Conservation (phyloP, 2,797 vertebrate species). For the Gymnothorax javanicus region DNA sequence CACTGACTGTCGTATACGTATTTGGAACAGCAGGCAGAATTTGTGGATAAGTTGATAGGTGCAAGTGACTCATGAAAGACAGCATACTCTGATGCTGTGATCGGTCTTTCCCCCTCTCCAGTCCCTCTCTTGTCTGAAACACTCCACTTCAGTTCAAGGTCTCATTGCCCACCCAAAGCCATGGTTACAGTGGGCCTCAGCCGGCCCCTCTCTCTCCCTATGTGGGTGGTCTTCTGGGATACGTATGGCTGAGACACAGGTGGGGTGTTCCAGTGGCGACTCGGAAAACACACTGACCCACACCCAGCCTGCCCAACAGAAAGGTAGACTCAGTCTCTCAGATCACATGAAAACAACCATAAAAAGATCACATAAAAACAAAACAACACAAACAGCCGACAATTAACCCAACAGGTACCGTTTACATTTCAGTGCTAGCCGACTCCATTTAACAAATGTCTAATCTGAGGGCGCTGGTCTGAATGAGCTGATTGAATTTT, state of each 20-base stretch:
- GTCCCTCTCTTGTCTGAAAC: slow-evolving; percentile 74
- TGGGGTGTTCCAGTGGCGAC: slow-evolving; percentile 80
- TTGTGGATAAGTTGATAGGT: neutral
- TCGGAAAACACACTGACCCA: slow-evolving; percentile 71
- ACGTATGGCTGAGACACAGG: slow-evolving; percentile 77
- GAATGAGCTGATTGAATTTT: neutral
- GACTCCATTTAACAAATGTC: slow-evolving; percentile 8
- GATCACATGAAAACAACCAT: slow-evolving; percentile 41
- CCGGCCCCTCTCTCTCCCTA: slow-evolving; percentile 69
- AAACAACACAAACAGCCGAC: slow-evolving; percentile 44
- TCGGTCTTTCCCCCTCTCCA: slow-evolving; percentile 62
- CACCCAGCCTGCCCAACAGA: slow-evolving; percentile 56
- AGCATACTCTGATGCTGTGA: slow-evolving; percentile 52
- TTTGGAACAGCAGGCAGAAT: neutral
- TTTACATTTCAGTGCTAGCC: slow-evolving; percentile 48
- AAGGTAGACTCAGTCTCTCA: slow-evolving; percentile 69
- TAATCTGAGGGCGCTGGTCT: neutral
- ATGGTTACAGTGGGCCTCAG: slow-evolving; percentile 77
- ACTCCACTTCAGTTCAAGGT: slow-evolving; percentile 73
- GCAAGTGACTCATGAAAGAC: slow-evolving; percentile 49
- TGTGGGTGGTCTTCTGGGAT: slow-evolving; percentile 81
- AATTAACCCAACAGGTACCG: slow-evolving; percentile 45
- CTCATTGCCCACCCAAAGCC: slow-evolving; percentile 81
- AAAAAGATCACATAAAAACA: no score
- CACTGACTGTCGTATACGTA: neutral